Percentiles rank a stretch among this genome's conserved stretches.
Evolutionary conservation across 2,888 invertebrate genomes (phyloP).

Genomic region (Doris montereyensis): DNA sequence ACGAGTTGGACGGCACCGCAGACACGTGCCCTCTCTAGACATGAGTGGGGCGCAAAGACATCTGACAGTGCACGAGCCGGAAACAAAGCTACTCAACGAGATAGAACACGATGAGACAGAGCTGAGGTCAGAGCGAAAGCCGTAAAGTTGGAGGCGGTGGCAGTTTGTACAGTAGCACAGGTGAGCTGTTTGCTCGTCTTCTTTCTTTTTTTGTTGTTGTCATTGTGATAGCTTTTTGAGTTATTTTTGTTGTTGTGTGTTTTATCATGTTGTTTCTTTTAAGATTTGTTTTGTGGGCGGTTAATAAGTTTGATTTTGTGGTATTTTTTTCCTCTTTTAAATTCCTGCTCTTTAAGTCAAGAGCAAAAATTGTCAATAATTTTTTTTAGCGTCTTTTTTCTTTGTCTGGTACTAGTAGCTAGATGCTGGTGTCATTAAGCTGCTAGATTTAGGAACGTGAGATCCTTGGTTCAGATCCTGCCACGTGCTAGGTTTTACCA

Average conservation of each 20-base stretch:
- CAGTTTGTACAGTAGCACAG: constrained; percentile 66
- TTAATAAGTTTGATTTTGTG: background rate
- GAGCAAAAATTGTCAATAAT: background rate
- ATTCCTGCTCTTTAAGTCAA: background rate
- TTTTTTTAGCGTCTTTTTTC: no score
- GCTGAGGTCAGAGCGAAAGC: constrained; percentile 62
- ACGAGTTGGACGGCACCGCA: constrained; percentile 56
- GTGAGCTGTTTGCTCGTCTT: constrained; percentile 21
- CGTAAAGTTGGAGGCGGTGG: constrained; percentile 69
- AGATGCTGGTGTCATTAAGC: no score
- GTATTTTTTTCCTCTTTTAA: background rate
- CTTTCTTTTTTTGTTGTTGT: background rate
- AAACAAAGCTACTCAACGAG: constrained; percentile 52
- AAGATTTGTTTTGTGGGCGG: background rate
- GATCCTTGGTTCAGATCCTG: no score
- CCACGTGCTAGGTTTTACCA: no score
- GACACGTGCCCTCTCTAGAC: no score
- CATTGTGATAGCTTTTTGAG: background rate
- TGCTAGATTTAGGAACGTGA: no score
- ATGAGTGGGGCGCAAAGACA: constrained; percentile 42
- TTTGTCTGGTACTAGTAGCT: no score
- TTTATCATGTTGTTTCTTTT: background rate
- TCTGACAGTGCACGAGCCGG: constrained; percentile 39
- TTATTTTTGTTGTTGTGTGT: background rate
- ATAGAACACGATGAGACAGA: constrained; percentile 65